phyloP scores from a whole-genome alignment of 2,113 vertebrate species.

The Verasper variegatus region DNA sequence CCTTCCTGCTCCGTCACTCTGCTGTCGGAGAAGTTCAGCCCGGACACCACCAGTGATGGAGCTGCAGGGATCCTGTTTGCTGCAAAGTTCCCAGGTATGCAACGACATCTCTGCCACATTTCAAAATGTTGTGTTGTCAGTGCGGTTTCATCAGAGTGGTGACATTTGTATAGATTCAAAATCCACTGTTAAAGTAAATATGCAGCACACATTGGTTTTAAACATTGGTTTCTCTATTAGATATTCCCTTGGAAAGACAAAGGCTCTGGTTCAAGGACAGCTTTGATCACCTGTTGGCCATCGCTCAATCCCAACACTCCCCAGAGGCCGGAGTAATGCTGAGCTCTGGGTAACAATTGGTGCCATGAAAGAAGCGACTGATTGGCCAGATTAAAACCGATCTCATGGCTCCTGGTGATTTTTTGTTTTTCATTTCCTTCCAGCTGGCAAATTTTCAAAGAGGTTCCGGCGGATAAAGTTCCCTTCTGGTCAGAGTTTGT shows the following conservation, averaged over 20 bases:
- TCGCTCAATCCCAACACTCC: slow-evolving; percentile 83
- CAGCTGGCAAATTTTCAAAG: slow-evolving; percentile 91
- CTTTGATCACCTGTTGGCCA: slow-evolving; percentile 86
- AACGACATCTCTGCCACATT: neutral
- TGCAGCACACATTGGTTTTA: neutral
- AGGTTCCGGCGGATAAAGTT: slow-evolving; percentile 73
- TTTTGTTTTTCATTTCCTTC: slow-evolving; percentile 1
- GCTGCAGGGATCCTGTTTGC: slow-evolving; percentile 92
- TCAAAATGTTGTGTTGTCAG: neutral
- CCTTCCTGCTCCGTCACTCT: slow-evolving; percentile 84
- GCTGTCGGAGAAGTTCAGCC: slow-evolving; percentile 88
- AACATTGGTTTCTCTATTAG: slow-evolving; percentile 68
- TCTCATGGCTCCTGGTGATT: neutral
- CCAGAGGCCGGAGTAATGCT: slow-evolving; percentile 87
- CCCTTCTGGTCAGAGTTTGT: slow-evolving; percentile 91
- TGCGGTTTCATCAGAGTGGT: neutral
- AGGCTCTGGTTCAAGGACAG: slow-evolving; percentile 89
- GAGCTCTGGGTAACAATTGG: slow-evolving; percentile 87
- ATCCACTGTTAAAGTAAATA: neutral
- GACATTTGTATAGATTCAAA: no score
- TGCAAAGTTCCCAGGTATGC: slow-evolving; percentile 84
- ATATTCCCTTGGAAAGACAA: slow-evolving; percentile 81
- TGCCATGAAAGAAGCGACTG: neutral
- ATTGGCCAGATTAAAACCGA: neutral
- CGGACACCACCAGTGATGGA: slow-evolving; percentile 89